Percentiles rank a stretch among this genome's conserved stretches.
Conservation (phyloP, 2,888 invertebrate species). For the Agrochola macilenta region DNA sequence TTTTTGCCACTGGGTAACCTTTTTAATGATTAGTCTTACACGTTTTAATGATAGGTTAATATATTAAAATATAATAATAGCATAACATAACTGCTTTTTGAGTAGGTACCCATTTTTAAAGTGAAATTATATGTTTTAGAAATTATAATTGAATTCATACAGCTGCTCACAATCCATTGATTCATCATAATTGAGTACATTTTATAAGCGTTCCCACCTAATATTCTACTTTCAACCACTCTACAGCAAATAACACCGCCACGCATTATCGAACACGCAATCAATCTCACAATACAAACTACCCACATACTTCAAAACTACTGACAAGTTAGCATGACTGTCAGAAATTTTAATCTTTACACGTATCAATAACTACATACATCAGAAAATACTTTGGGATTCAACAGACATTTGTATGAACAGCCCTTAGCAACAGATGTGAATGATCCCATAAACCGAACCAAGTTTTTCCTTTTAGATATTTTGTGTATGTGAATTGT, state of each 20-base stretch:
- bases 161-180: neutral
- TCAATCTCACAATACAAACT: constrained; percentile 52
- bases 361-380: constrained; percentile 59
- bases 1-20: neutral
- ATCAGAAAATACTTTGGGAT: constrained; percentile 54
- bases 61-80: neutral
- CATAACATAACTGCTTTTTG: neutral
- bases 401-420: constrained; percentile 62
- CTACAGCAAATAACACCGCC: constrained; percentile 20
- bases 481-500: constrained; percentile 39
- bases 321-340: constrained; percentile 55
- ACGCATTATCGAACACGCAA: constrained; percentile 33
- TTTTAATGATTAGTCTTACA: neutral
- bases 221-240: neutral
- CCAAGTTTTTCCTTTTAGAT: constrained; percentile 47
- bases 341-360: constrained; percentile 52
- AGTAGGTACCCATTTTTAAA: neutral
- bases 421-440: constrained; percentile 61
- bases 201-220: neutral
- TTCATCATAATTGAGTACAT: constrained; percentile 1
- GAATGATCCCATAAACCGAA: constrained; percentile 44
- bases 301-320: constrained; percentile 21
- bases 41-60: neutral
- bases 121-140: neutral
- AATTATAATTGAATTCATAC: neutral